Percentiles rank a stretch among this genome's conserved stretches.
Conservation (phyloP, 2,888 invertebrate genomes). For the Pteria penguin region DNA sequence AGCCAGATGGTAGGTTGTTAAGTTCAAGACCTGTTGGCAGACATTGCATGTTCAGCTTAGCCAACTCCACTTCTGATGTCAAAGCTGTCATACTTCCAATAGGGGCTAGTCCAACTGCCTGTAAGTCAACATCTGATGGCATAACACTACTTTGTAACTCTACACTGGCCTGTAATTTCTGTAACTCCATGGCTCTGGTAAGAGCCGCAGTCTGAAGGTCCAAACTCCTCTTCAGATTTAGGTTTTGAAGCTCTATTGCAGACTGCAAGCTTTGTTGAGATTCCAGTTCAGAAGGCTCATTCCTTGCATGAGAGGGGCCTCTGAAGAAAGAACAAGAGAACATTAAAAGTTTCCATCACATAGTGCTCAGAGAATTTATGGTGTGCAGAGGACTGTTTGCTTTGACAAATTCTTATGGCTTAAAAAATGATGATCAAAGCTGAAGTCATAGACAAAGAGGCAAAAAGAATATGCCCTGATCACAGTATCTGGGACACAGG, state of each 20-base stretch:
- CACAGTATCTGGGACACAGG: too few relatives aligned
- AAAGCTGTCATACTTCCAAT: neutral
- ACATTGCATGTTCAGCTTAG: neutral
- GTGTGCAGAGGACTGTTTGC: too few relatives aligned
- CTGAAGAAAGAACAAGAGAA: too few relatives aligned
- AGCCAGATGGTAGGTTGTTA: slow-evolving; percentile 47
- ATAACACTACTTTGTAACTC: neutral
- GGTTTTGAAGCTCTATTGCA: neutral
- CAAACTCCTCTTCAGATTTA: neutral
- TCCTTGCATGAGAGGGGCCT: neutral
- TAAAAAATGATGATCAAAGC: too few relatives aligned
- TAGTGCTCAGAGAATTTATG: too few relatives aligned
- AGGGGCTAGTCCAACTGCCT: neutral
- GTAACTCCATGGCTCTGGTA: neutral
- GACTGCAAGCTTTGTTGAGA: neutral
- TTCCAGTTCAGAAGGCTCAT: neutral
- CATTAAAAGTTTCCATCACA: too few relatives aligned
- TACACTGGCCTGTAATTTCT: neutral
- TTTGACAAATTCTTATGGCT: too few relatives aligned
- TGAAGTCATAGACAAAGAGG: too few relatives aligned
- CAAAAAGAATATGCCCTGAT: too few relatives aligned
- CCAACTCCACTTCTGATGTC: neutral
- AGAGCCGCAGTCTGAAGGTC: neutral
- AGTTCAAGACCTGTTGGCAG: neutral
- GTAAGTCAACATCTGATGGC: neutral